Evolutionary conservation across 2,888 invertebrate genomes (phyloP).

Genomic region (Megaustenia siamemsis): DNA sequence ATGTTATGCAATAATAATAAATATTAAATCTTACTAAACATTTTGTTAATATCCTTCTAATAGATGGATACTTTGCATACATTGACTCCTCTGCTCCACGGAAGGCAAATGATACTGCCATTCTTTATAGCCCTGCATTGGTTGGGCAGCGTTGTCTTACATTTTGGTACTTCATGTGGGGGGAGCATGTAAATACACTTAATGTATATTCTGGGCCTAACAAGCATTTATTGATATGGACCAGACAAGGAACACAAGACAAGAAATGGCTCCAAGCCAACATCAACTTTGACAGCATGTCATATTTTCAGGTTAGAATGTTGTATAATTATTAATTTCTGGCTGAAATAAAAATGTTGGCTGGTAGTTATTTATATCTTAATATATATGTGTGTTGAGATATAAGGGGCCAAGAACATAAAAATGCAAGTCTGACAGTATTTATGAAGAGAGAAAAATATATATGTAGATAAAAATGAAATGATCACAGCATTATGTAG

Average conservation of each 20-base stretch:
- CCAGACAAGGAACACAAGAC: slow-evolving; percentile 66
- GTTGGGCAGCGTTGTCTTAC: slow-evolving; percentile 63
- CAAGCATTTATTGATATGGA: slow-evolving; percentile 66
- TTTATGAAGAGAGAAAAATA: too few species aligned
- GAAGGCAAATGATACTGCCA: slow-evolving; percentile 83
- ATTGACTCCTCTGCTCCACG: slow-evolving; percentile 80
- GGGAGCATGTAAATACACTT: slow-evolving; percentile 67
- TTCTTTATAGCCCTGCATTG: slow-evolving; percentile 65
- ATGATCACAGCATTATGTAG: too few species aligned
- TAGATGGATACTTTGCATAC: slow-evolving; percentile 70
- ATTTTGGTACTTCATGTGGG: slow-evolving; percentile 77
- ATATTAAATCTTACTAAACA: not conserved
- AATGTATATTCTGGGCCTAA: slow-evolving; percentile 74
- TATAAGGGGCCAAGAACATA: too few species aligned
- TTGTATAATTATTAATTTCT: not conserved
- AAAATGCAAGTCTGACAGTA: too few species aligned
- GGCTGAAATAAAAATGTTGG: not conserved
- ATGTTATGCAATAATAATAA: not conserved
- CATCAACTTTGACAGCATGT: slow-evolving; percentile 62
- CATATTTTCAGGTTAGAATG: slow-evolving; percentile 61
- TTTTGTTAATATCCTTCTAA: slow-evolving; percentile 2
- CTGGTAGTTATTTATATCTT: not conserved
- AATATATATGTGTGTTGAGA: not conserved
- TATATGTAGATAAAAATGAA: too few species aligned
- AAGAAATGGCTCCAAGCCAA: slow-evolving; percentile 67